phyloP scores from a whole-genome alignment of 2,888 invertebrate genomes.

The Rutpela maculata region DNA sequence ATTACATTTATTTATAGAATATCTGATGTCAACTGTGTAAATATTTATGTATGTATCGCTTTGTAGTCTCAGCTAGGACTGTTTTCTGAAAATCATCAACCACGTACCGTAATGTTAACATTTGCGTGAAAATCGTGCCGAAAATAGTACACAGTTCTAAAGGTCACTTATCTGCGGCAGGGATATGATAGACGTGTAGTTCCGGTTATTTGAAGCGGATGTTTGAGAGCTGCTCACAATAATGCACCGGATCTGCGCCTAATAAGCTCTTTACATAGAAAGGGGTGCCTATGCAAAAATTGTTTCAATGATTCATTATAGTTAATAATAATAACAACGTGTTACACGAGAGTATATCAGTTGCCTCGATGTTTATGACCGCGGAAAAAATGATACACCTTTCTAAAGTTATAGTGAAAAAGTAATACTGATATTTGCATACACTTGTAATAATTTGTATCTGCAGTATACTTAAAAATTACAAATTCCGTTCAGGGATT shows the following conservation, averaged over 20 bases:
- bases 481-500: too few relatives aligned
- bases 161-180: conserved; percentile 26
- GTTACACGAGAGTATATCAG: background rate
- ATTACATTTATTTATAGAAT: too few relatives aligned
- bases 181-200: conserved; percentile 38
- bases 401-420: background rate
- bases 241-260: conserved; percentile 40
- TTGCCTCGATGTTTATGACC: background rate
- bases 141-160: conserved; percentile 5
- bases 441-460: too few relatives aligned
- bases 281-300: conserved; percentile 28
- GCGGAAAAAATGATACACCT: background rate
- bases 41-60: background rate
- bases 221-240: conserved; percentile 33
- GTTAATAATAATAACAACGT: background rate
- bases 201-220: conserved; percentile 42
- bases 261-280: conserved; percentile 21
- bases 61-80: background rate
- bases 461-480: too few relatives aligned
- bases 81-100: background rate
- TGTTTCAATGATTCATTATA: conserved; percentile 27
- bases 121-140: conserved; percentile 13
- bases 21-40: background rate
- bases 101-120: background rate
- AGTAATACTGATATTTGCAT: too few relatives aligned